Conservation (phyloP, 64 coral and sea anemone genomes). For the Cladopsammia gracilis region DNA sequence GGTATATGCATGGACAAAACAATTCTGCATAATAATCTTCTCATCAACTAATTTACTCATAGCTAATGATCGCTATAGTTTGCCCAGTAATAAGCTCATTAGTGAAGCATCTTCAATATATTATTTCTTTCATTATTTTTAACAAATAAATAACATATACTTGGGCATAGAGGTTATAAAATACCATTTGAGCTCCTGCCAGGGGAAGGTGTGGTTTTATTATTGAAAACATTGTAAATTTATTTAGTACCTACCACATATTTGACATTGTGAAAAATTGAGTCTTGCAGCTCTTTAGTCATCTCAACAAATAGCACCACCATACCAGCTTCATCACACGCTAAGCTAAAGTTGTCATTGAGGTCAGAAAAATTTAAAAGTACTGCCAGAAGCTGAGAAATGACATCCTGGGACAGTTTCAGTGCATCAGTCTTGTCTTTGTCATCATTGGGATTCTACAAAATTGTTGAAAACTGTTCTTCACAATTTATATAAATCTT, state of each 20-base stretch:
- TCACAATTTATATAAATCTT: not conserved
- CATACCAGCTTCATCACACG: conserved; percentile 34
- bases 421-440: not conserved
- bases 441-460: not conserved
- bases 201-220: too few species aligned
- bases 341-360: not conserved
- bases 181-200: too few species aligned
- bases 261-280: conserved; percentile 35
- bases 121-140: too few species aligned
- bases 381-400: conserved; percentile 3
- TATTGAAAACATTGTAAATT: too few species aligned
- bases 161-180: too few species aligned
- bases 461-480: not conserved
- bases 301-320: conserved; percentile 20
- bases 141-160: too few species aligned
- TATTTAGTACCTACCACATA: conserved; percentile 28
- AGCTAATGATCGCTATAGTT: too few species aligned
- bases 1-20: too few species aligned
- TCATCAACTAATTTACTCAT: too few species aligned
- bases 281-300: conserved; percentile 45
- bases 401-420: conserved; percentile 13
- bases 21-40: too few species aligned
- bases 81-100: too few species aligned
- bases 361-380: conserved; percentile 27
- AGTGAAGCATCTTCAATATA: too few species aligned